phyloP scores from a whole-genome alignment of 1,140 invertebrate species.

The Metaphire vulgaris region DNA sequence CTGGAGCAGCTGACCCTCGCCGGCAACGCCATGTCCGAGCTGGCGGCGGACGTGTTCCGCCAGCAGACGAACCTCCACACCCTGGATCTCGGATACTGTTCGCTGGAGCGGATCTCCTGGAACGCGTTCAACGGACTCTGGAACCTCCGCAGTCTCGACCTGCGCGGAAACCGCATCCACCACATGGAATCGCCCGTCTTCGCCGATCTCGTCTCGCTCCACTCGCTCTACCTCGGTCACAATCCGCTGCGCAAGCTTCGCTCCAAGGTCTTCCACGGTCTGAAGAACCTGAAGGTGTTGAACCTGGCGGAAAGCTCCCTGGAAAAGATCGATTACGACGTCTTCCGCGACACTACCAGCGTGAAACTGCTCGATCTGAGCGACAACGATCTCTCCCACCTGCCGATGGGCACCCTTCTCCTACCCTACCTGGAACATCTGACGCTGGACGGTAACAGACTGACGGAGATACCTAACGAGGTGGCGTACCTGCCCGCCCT shows the following conservation, averaged over 20 bases:
- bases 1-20: conserved; percentile 22
- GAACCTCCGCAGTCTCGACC: conserved; percentile 26
- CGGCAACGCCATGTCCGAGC: conserved; percentile 18
- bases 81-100: conserved; percentile 30
- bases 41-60: conserved; percentile 16
- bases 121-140: conserved; percentile 26
- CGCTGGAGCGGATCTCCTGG: conserved; percentile 20
- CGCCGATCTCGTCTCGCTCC: conserved; percentile 26
- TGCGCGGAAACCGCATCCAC: conserved; percentile 26
- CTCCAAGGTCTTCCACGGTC: conserved; percentile 24
- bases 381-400: conserved; percentile 19
- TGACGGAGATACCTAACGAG: conserved; percentile 16
- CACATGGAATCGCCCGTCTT: conserved; percentile 15
- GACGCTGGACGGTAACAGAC: conserved; percentile 25
- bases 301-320: conserved; percentile 27
- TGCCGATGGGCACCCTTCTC: conserved; percentile 21
- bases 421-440: conserved; percentile 11
- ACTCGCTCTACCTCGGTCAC: conserved; percentile 25
- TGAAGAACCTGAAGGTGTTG: conserved; percentile 19
- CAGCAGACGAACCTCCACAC: conserved; percentile 16
- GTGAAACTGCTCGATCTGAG: conserved; percentile 23
- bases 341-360: conserved; percentile 18
- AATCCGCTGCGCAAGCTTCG: conserved; percentile 20
- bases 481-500: conserved; percentile 12
- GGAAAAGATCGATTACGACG: conserved; percentile 18